Base-by-base conservation (phyloP, 1,140 invertebrate genomes). In the Cotesia typhae region DNA sequence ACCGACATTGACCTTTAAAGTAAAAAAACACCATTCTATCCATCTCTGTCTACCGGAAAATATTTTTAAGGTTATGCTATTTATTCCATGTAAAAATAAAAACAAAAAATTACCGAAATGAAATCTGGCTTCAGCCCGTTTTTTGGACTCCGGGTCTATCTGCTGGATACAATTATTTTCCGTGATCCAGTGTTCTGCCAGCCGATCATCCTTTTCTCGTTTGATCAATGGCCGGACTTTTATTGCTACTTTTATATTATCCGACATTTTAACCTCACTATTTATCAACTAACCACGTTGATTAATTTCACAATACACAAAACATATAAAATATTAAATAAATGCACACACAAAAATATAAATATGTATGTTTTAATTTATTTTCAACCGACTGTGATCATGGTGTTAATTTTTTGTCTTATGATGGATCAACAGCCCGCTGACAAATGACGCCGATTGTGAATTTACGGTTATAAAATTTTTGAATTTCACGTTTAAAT, bases 161-260 rank as follows among this genome's bases (percentile, higher is more conserved):
- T 91, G 88, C 51, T 88, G 83, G 17, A 94, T 89, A 0, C 84
- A 87, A 73, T 91, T 90, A 51, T 87, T 88, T 35, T 88, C 85
- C 37, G 90, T 87, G 3, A 82, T 78, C 93, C 93, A 94, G 80
- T 91, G 88, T 64, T 87, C 80, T n/a, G 81, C 76, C 17, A 88
- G 79, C 72, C 89, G 89, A 1, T 90, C 89, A 52, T 90, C 88
- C 55, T 89, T 84, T 84, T 93, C 92, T 17, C 90, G 88, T 74
- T 86, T 79, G 74, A 92, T 91, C 14, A 93, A 83, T 14, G 93
- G 93, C 64, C 93, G 88, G 55, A 93, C 87, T 87, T 93, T 92
- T 55, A 94, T 91, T 41, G 92, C 92, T 17, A 94, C 93, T 87
- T 92, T 90, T 38, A 93, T 91, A 77, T 90, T 92, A 77, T 91